Evolutionary conservation across 1,140 invertebrate genomes (phyloP).

Genomic region (Myzus persicae): DNA sequence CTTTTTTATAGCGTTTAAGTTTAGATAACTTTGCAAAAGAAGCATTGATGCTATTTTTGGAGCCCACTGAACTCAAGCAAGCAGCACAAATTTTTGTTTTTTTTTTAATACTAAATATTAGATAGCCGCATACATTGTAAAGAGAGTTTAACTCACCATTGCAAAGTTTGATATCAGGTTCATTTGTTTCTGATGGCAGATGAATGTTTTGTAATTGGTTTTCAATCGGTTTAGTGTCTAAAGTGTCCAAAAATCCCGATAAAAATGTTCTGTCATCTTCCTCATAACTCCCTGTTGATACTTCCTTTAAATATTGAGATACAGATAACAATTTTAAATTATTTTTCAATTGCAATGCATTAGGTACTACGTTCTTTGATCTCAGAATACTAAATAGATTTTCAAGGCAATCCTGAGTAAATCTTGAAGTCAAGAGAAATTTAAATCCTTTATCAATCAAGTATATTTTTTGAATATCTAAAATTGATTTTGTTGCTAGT

Average conservation of each 20-base stretch:
- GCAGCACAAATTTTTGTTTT: background rate
- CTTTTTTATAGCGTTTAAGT: conserved; percentile 35
- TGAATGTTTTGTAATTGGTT: background rate
- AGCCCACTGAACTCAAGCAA: conserved; percentile 15
- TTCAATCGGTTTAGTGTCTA: background rate
- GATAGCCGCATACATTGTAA: conserved; percentile 13
- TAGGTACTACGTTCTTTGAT: conserved; percentile 59
- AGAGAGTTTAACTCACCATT: conserved; percentile 22
- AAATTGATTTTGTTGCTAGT: conserved; percentile 47
- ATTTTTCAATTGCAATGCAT: conserved; percentile 60
- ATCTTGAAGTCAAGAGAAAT: conserved; percentile 58
- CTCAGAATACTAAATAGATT: conserved; percentile 60
- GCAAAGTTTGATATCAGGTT: background rate
- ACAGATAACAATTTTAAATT: conserved; percentile 60
- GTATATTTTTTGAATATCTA: conserved; percentile 45
- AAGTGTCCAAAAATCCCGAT: conserved; percentile 53
- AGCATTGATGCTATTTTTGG: background rate
- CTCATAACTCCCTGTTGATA: conserved; percentile 60
- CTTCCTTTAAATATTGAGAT: conserved; percentile 59
- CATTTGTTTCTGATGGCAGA: background rate
- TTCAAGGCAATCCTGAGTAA: conserved; percentile 61
- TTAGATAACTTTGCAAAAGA: conserved; percentile 9
- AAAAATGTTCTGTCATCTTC: conserved; percentile 60
- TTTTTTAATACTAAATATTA: conserved; percentile 6
- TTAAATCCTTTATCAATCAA: conserved; percentile 37